Evolutionary conservation across 2,113 vertebrate species (phyloP).

Genomic region (Indicator maculatus): DNA sequence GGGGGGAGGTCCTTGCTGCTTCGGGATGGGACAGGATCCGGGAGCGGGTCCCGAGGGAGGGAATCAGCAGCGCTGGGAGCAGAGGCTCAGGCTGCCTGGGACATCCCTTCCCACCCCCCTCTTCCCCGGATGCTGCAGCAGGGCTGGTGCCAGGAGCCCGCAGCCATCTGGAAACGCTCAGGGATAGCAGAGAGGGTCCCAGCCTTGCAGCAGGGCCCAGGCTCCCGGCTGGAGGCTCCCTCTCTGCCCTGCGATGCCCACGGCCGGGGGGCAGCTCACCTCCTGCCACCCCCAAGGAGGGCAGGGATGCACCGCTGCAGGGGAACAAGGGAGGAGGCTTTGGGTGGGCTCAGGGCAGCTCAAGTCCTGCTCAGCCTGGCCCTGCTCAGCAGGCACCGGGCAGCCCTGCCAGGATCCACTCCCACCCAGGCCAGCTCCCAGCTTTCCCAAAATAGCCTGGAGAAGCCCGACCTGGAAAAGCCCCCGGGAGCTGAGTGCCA

Average conservation of each 20-base stretch:
- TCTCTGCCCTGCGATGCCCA: neutral
- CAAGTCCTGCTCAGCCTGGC: fast-evolving
- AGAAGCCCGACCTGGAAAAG: neutral
- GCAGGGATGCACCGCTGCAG: neutral
- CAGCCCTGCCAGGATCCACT: neutral
- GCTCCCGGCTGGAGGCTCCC: fast-evolving
- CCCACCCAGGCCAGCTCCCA: neutral
- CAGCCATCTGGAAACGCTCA: conserved; percentile 35
- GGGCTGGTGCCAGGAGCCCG: neutral
- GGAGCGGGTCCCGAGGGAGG: neutral
- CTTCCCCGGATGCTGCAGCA: neutral
- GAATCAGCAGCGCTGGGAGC: neutral
- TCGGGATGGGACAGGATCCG: neutral
- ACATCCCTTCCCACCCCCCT: neutral
- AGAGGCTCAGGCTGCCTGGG: neutral
- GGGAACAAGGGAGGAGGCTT: too few species aligned
- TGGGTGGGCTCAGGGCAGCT: fast-evolving
- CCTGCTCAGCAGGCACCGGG: neutral
- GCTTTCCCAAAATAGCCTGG: conserved; percentile 27
- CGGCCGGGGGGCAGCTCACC: fast-evolving
- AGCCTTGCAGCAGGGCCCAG: neutral
- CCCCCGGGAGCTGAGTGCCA: neutral
- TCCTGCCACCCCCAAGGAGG: neutral
- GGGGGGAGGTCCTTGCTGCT: neutral
- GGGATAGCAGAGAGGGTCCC: neutral